phyloP scores from a whole-genome alignment of 2,113 vertebrate species.

The Eleginops maclovinus region DNA sequence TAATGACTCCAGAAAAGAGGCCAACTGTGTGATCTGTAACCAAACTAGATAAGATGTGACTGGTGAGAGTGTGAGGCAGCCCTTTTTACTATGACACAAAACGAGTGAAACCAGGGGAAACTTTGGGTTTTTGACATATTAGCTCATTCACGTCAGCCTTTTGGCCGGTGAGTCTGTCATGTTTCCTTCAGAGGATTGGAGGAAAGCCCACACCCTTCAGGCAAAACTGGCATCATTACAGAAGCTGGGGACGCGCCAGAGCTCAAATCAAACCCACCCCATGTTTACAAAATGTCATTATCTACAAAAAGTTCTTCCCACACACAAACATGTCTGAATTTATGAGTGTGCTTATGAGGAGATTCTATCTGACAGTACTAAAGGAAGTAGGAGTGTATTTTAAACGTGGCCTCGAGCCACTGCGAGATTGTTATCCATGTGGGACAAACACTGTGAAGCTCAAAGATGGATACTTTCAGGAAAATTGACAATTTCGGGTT shows the following conservation, averaged over 20 bases:
- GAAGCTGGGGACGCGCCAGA: slow-evolving; percentile 61
- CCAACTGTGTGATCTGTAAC: background rate
- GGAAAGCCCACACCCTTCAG: slow-evolving; percentile 59
- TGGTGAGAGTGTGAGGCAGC: slow-evolving; percentile 1
- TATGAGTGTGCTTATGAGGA: slow-evolving; percentile 35
- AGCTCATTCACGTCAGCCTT: slow-evolving; percentile 38
- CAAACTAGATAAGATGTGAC: background rate
- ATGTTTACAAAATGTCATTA: slow-evolving; percentile 68
- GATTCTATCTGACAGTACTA: slow-evolving; percentile 62
- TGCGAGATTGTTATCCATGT: slow-evolving; percentile 48
- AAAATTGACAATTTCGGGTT: slow-evolving; percentile 37
- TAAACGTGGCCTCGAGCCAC: slow-evolving; percentile 35
- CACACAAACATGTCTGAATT: slow-evolving; percentile 42
- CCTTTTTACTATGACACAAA: background rate
- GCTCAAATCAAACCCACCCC: slow-evolving; percentile 60
- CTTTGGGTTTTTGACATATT: slow-evolving; percentile 51
- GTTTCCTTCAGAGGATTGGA: slow-evolving; percentile 62
- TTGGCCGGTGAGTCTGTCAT: slow-evolving; percentile 32
- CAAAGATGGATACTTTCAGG: slow-evolving; percentile 38
- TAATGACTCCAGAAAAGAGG: background rate
- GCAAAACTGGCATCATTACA: slow-evolving; percentile 56
- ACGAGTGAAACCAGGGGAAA: slow-evolving; percentile 17
- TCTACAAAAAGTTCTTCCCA: slow-evolving; percentile 48
- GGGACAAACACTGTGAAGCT: slow-evolving; percentile 34
- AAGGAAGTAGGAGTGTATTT: slow-evolving; percentile 51